Evolutionary conservation across 2,113 vertebrate species (phyloP).

Genomic region (Microcebus tavaratra): DNA sequence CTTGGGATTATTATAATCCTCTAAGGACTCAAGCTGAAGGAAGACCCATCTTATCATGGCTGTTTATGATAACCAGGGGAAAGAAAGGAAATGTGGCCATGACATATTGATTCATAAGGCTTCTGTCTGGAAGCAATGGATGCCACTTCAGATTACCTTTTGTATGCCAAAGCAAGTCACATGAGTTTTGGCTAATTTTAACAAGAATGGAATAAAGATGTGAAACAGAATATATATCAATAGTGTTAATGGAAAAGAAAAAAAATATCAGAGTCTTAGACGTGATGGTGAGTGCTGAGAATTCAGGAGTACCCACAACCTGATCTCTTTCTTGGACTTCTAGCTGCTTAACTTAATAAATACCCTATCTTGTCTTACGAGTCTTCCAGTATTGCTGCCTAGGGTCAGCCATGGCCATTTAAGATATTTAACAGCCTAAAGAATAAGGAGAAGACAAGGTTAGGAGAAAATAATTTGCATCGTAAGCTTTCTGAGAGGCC

Average conservation of each 20-base stretch:
- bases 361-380: neutral
- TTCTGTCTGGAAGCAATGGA: conserved; percentile 36
- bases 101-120: neutral
- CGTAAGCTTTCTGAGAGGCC: neutral
- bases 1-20: neutral
- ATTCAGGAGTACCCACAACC: too few relatives aligned
- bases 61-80: neutral
- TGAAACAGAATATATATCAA: neutral
- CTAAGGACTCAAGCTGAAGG: neutral
- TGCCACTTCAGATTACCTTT: neutral
- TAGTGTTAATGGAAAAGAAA: neutral
- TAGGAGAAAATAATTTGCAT: neutral
- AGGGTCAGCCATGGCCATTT: neutral
- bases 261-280: neutral
- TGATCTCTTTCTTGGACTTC: neutral
- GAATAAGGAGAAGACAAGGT: neutral
- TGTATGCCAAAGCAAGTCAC: neutral
- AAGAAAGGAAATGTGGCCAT: neutral
- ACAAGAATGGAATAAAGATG: neutral
- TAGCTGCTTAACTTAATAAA: neutral
- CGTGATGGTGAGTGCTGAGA: neutral
- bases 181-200: conserved; percentile 20
- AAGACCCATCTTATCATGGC: neutral
- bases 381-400: neutral
- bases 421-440: neutral